Evolutionary conservation across 1,140 invertebrate species (phyloP).

Genomic region (Drosophila insularis): DNA sequence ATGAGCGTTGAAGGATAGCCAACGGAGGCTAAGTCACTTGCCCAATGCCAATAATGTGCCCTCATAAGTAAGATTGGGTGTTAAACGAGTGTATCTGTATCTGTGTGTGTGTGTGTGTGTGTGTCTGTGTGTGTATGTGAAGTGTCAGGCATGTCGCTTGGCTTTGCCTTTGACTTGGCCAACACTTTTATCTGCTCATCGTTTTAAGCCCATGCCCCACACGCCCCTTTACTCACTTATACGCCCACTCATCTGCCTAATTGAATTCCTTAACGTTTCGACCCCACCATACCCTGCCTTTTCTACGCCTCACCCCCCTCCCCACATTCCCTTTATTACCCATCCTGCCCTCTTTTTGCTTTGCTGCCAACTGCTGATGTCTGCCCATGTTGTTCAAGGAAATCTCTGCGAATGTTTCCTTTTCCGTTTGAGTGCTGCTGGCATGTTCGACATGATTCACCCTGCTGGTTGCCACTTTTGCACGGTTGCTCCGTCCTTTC

Average conservation of each 20-base stretch:
- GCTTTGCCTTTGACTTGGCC: slow-evolving; percentile 65
- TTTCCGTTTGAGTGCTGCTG: slow-evolving; percentile 62
- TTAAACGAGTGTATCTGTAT: neutral
- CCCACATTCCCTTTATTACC: neutral
- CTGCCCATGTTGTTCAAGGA: slow-evolving; percentile 50
- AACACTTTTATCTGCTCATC: slow-evolving; percentile 70
- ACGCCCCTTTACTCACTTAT: slow-evolving; percentile 14
- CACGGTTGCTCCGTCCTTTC: slow-evolving; percentile 58
- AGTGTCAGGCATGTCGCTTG: slow-evolving; percentile 72
- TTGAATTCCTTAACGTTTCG: slow-evolving; percentile 72
- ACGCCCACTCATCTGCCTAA: slow-evolving; percentile 73
- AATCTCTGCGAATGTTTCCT: slow-evolving; percentile 73
- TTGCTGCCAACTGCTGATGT: neutral
- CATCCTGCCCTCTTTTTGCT: neutral
- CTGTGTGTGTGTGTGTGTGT: slow-evolving; percentile 39
- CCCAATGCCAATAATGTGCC: slow-evolving; percentile 48
- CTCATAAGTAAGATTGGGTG: slow-evolving; percentile 40
- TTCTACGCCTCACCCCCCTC: neutral
- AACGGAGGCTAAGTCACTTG: slow-evolving; percentile 48
- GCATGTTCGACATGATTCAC: slow-evolving; percentile 64
- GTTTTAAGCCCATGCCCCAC: slow-evolving; percentile 17
- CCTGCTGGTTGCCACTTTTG: slow-evolving; percentile 54
- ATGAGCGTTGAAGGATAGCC: neutral
- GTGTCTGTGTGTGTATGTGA: slow-evolving; percentile 37
- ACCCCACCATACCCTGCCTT: neutral